phyloP scores from a whole-genome alignment of 2,113 vertebrate species.

The Pelecanoides urinatrix region DNA sequence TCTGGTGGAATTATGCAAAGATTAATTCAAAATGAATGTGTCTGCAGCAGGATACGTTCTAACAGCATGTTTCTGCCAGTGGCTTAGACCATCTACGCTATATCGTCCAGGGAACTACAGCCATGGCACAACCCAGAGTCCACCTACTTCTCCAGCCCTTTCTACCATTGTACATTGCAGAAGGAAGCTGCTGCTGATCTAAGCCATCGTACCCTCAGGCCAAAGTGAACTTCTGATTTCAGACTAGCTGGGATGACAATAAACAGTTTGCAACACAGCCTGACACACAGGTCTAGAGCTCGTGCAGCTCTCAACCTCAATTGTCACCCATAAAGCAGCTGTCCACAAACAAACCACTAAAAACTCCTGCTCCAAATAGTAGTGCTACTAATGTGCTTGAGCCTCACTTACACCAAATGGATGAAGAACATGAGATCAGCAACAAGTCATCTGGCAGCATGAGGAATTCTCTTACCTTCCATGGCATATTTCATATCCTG shows the following conservation, averaged over 20 bases:
- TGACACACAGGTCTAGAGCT: background rate
- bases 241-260: background rate
- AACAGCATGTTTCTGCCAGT: background rate
- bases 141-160: background rate
- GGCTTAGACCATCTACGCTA: background rate
- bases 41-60: background rate
- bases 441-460: background rate
- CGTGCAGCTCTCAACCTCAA: background rate
- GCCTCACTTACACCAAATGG: background rate
- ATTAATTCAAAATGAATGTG: background rate
- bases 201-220: background rate
- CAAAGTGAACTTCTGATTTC: background rate
- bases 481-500: constrained; percentile 98
- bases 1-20: background rate
- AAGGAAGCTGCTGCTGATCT: background rate
- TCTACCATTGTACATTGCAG: background rate
- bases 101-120: background rate
- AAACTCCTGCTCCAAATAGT: background rate
- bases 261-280: background rate
- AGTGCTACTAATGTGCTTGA: background rate
- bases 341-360: background rate
- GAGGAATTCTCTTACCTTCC: constrained; percentile 83
- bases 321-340: background rate
- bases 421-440: background rate
- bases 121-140: background rate